phyloP scores from a whole-genome alignment of 2,888 invertebrate genomes.

The Strigamia crassipes region DNA sequence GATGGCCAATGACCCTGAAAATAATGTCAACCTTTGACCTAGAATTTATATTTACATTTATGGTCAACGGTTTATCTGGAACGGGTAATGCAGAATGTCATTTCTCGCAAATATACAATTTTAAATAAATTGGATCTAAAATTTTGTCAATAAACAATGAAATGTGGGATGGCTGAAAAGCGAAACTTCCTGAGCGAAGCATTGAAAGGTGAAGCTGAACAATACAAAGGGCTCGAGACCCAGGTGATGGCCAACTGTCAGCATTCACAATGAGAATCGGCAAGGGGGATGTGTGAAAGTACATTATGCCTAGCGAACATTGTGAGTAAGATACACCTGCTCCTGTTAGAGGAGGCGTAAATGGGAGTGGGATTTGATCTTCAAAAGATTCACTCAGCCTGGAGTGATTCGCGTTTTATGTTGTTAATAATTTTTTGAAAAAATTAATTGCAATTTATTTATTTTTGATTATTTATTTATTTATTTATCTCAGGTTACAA shows the following conservation, averaged over 20 bases:
- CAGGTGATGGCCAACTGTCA: constrained; percentile 26
- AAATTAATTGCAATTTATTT: background rate
- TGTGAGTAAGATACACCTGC: constrained; percentile 15
- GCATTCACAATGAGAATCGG: background rate
- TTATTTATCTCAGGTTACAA: constrained; percentile 80
- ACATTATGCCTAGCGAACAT: background rate
- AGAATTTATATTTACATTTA: constrained; percentile 10
- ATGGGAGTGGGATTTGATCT: background rate
- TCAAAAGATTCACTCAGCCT: background rate
- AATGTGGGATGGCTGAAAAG: background rate
- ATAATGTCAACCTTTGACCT: constrained; percentile 25
- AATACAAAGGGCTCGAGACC: background rate
- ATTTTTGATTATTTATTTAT: background rate
- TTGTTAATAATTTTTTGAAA: no score
- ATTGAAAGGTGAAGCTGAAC: background rate
- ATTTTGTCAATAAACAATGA: background rate
- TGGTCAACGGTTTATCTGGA: constrained; percentile 20
- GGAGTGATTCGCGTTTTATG: no score
- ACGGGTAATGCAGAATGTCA: background rate
- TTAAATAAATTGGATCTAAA: background rate
- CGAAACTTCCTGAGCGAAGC: background rate
- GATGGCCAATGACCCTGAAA: constrained; percentile 22
- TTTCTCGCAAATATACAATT: no score
- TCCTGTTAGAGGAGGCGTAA: background rate
- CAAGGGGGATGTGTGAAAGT: constrained; percentile 18